Conservation (phyloP, 1,140 invertebrate genomes). For the Gryllus bimaculatus region DNA sequence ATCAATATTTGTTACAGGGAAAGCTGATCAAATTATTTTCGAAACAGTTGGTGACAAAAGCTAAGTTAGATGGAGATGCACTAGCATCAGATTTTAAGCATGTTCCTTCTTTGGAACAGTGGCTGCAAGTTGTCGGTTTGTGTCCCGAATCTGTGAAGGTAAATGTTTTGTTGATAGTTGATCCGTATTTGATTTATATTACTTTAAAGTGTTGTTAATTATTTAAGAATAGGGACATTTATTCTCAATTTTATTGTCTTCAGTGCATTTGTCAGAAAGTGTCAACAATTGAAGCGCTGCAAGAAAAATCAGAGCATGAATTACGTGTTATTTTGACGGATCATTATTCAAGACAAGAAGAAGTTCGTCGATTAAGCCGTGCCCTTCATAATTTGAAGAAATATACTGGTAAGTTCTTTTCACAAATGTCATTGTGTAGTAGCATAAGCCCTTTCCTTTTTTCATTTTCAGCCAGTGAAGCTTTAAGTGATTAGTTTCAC, state of each 20-base stretch:
- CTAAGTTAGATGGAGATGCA: conserved; percentile 51
- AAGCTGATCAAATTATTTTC: conserved; percentile 92
- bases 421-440: conserved; percentile 16
- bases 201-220: neutral
- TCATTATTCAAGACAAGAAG: conserved; percentile 59
- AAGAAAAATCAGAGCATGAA: conserved; percentile 76
- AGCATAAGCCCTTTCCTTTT: conserved; percentile 27
- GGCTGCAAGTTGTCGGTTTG: conserved; percentile 83
- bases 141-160: conserved; percentile 60
- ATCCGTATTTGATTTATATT: neutral
- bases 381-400: conserved; percentile 76
- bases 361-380: conserved; percentile 63
- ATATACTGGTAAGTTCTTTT: conserved; percentile 58
- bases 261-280: conserved; percentile 48
- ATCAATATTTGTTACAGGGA: conserved; percentile 50
- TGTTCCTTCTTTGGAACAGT: conserved; percentile 71
- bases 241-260: conserved; percentile 17
- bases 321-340: conserved; percentile 59
- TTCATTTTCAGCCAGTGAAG: conserved; percentile 21
- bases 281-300: conserved; percentile 62
- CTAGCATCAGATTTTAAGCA: conserved; percentile 47
- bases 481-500: too few species aligned
- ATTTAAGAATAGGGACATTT: neutral
- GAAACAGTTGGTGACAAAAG: conserved; percentile 76
- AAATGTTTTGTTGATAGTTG: conserved; percentile 22